Evolutionary conservation across 2,888 invertebrate species (phyloP).

Genomic region (Rhagium mordax): DNA sequence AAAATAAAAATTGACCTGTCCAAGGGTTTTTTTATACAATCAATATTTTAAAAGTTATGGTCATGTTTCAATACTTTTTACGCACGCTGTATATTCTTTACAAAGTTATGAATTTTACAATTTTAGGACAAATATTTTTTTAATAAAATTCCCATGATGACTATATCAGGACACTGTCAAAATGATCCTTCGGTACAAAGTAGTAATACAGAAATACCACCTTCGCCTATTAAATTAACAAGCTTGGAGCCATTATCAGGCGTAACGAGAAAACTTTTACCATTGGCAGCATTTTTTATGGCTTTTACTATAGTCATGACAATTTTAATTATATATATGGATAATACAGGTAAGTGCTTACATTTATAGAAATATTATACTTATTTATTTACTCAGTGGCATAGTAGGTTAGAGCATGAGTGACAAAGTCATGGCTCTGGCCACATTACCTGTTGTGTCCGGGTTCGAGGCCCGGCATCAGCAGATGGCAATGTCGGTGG

Average conservation of each 20-base stretch:
- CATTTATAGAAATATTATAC: neutral
- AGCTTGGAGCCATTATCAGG: slow-evolving; percentile 43
- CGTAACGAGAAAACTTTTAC: slow-evolving; percentile 63
- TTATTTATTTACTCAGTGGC: too few species aligned
- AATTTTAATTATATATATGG: slow-evolving; percentile 84
- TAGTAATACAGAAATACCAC: slow-evolving; percentile 51
- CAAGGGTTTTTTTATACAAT: too few species aligned
- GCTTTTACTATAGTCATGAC: slow-evolving; percentile 88
- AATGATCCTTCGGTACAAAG: slow-evolving; percentile 36
- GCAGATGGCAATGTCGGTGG: too few species aligned
- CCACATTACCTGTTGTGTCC: too few species aligned
- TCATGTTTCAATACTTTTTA: too few species aligned
- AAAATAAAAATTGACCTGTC: too few species aligned
- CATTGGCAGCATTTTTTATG: slow-evolving; percentile 81
- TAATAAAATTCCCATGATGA: slow-evolving; percentile 34
- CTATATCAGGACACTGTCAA: slow-evolving; percentile 48
- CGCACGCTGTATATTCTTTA: too few species aligned
- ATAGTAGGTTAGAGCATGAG: too few species aligned
- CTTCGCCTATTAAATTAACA: slow-evolving; percentile 58
- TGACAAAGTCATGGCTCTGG: too few species aligned
- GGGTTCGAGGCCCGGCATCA: too few species aligned
- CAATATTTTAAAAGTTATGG: too few species aligned
- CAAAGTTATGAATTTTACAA: neutral
- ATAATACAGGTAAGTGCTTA: slow-evolving; percentile 78
- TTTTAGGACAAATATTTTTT: slow-evolving; percentile 4